These are phyloP conservation scores for Cantharis flavilabris DNA, from an alignment of 2,888 invertebrate genomes.

Conservation along the genomic window DNA sequence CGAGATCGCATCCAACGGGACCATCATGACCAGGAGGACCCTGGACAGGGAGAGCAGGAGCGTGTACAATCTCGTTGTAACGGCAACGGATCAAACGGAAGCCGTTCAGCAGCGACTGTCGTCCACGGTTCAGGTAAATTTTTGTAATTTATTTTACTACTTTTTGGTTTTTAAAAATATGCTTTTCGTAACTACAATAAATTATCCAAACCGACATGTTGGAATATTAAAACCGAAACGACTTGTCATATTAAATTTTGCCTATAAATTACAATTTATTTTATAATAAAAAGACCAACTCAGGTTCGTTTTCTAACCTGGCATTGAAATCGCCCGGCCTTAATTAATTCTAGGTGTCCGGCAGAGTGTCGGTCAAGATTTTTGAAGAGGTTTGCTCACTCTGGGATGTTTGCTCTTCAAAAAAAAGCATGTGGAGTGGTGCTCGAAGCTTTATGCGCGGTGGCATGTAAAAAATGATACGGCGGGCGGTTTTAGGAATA, in stretches of 20 bases:
- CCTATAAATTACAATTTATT: not conserved
- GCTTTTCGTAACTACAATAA: not conserved
- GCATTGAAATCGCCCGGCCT: not conserved
- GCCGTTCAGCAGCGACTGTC: slow-evolving; percentile 76
- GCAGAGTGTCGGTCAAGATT: not conserved
- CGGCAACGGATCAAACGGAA: slow-evolving; percentile 82
- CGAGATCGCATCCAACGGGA: slow-evolving; percentile 80
- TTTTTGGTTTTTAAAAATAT: not conserved
- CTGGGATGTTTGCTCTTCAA: not conserved
- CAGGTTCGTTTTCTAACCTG: not conserved
- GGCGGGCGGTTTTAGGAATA: not conserved
- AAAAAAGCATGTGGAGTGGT: not conserved
- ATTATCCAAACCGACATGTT: not conserved
- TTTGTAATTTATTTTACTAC: not conserved
- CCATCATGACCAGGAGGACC: slow-evolving; percentile 72
- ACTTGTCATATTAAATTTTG: not conserved
- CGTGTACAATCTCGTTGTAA: slow-evolving; percentile 82
- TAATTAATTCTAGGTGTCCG: not conserved
- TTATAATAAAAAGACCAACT: not conserved
- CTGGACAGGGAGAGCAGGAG: slow-evolving; percentile 85
- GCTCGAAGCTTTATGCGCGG: slow-evolving; percentile 5
- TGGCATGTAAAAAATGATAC: slow-evolving; percentile 5
- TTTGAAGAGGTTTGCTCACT: not conserved
- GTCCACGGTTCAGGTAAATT: slow-evolving; percentile 81
- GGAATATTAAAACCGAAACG: not conserved